Conservation (phyloP, 35 echinoderm and acorn worm species). For the Acanthaster planci region DNA sequence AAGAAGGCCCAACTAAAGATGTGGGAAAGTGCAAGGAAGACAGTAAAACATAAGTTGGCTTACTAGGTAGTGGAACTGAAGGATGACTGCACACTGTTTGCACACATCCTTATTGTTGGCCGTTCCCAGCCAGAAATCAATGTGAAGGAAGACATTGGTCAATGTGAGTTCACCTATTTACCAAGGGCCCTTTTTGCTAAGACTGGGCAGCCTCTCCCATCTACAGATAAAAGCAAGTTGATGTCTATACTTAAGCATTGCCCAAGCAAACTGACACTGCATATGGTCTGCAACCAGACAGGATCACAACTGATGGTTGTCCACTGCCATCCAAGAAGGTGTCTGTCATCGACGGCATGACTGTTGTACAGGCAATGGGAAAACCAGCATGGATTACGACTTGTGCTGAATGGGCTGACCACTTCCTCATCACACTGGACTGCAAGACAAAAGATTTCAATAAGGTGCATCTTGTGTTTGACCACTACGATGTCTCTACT, state of each 20-base stretch:
- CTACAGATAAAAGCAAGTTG: slow-evolving; percentile 54
- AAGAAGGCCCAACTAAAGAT: slow-evolving; percentile 30
- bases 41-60: slow-evolving; percentile 36
- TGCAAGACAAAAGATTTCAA: neutral
- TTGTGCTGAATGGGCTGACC: neutral
- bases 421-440: neutral
- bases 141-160: slow-evolving; percentile 26
- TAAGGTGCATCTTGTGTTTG: slow-evolving; percentile 50
- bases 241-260: slow-evolving; percentile 33
- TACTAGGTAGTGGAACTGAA: slow-evolving; percentile 40
- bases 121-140: slow-evolving; percentile 51
- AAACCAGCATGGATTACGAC: neutral
- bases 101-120: slow-evolving; percentile 37
- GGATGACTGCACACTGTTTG: slow-evolving; percentile 50
- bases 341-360: neutral
- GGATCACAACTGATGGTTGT: neutral
- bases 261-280: neutral
- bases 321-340: neutral
- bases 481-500: slow-evolving; percentile 35
- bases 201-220: slow-evolving; percentile 37
- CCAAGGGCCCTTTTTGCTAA: slow-evolving; percentile 32
- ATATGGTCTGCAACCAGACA: neutral
- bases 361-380: slow-evolving; percentile 1
- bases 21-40: slow-evolving; percentile 33
- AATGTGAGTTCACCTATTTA: slow-evolving; percentile 37